Evolutionary conservation across 2,888 invertebrate genomes (phyloP).

Genomic region (Lamproptera curius): DNA sequence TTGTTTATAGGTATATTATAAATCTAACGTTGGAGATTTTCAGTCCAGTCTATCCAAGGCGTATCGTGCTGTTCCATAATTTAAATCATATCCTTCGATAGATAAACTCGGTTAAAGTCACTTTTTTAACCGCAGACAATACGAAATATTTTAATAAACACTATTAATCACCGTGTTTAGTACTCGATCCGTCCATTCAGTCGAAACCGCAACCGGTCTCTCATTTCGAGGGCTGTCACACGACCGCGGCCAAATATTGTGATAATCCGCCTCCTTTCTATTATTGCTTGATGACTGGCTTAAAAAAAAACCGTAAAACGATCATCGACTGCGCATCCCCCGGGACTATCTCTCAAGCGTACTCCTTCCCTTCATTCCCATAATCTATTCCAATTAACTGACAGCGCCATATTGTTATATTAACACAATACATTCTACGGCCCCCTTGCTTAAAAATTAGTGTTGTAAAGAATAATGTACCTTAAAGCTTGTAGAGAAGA

Average conservation of each 20-base stretch:
- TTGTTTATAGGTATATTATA: too few species aligned
- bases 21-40: too few species aligned
- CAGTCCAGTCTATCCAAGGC: too few species aligned
- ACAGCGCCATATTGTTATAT: constrained; percentile 76
- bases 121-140: too few species aligned
- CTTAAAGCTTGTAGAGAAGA: background rate
- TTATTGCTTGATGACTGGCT: constrained; percentile 75
- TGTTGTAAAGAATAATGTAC: background rate
- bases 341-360: constrained; percentile 54
- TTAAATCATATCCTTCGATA: too few species aligned
- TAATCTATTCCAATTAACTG: constrained; percentile 79
- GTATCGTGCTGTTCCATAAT: too few species aligned
- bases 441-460: constrained; percentile 33
- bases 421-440: constrained; percentile 65
- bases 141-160: constrained; percentile 4
- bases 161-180: constrained; percentile 14
- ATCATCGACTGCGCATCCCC: constrained; percentile 49
- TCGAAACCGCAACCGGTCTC: constrained; percentile 47
- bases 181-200: constrained; percentile 9
- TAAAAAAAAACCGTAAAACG: constrained; percentile 62
- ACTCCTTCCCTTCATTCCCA: constrained; percentile 71
- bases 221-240: constrained; percentile 54
- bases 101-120: too few species aligned
- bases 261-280: constrained; percentile 62
- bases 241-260: constrained; percentile 72